Evolutionary conservation across 2,113 vertebrate species (phyloP).

Genomic region (Tinamus guttatus): DNA sequence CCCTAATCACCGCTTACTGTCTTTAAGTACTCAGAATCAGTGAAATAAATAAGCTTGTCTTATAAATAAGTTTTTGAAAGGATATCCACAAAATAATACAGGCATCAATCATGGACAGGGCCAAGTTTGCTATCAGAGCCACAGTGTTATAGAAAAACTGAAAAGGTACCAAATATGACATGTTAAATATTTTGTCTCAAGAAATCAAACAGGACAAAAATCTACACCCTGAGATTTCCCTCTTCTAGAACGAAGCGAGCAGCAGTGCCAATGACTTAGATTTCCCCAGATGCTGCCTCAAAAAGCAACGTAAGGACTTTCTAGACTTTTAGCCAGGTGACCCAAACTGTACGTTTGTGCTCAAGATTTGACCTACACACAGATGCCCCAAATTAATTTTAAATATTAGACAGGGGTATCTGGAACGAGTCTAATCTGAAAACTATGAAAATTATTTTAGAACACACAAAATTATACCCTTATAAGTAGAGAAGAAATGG

Average conservation of each 20-base stretch:
- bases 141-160: conserved; percentile 90
- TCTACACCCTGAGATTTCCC: neutral
- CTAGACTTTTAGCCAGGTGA: neutral
- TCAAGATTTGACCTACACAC: neutral
- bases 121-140: conserved; percentile 88
- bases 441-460: neutral
- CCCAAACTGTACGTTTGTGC: neutral
- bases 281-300: neutral
- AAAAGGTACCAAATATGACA: conserved; percentile 58
- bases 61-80: conserved; percentile 78
- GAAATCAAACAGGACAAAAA: neutral
- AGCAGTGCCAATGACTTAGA: neutral
- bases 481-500: neutral
- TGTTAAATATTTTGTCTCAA: conserved; percentile 37
- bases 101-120: conserved; percentile 92
- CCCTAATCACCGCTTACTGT: neutral
- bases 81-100: conserved; percentile 99
- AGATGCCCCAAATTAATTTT: neutral
- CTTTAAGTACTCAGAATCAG: neutral
- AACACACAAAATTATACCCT: neutral
- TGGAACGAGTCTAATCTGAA: neutral
- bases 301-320: neutral
- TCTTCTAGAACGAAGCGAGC: neutral
- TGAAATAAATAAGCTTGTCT: neutral
- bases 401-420: neutral